Evolutionary conservation across 2,888 invertebrate species (phyloP), one percentile per base, ranked within the genome.

Genomic region (Bembecia ichneumoniformis): DNA sequence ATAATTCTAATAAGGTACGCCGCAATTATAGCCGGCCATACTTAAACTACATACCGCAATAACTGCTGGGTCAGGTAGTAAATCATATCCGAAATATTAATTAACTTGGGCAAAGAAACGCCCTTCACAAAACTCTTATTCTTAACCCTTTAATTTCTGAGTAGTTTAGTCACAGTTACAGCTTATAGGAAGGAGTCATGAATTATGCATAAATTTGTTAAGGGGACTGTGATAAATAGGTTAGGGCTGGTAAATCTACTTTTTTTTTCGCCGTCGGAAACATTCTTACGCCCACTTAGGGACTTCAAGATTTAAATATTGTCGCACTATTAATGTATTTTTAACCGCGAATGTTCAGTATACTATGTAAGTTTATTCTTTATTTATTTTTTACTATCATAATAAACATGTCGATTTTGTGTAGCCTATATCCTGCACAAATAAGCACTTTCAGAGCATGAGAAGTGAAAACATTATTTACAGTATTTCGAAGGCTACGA

Each of bases 201-300:
- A 66, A 66, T 67, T 55, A 67, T 67, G 60, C 55, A 55, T 51
- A 13, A 11, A 48, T 43, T 52, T 35, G 48, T 50, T 50, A 51
- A 46, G 48, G 55, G 52, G 52, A 54, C 49, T 59, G 13, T 40
- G n/a, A 40, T 58, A 54, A 66, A 61, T 61, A 58, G 57, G 55
- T 51, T 54, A 50, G 52, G 49, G 49, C 54, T 57, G 55, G 60
- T 60, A 60, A 59, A 62, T 52, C 56, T 51, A 53, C 55, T 50
- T 47, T 55, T 40, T 28, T 28, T 28, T 28, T 48, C 7, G 11
- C 35, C n/a, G 16, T n/a, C 20, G 13, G 49, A 49, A 43, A 49
- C 20, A 49, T 45, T 45, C 35, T 46, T 17, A 46, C 46, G 46
- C 46, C 36, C 36, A 36, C 20, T 28, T 28, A 28, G 9, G 28